These are phyloP conservation scores for Griposia aprilina DNA, from an alignment of 2,888 invertebrate species.

Conservation along the genomic window DNA sequence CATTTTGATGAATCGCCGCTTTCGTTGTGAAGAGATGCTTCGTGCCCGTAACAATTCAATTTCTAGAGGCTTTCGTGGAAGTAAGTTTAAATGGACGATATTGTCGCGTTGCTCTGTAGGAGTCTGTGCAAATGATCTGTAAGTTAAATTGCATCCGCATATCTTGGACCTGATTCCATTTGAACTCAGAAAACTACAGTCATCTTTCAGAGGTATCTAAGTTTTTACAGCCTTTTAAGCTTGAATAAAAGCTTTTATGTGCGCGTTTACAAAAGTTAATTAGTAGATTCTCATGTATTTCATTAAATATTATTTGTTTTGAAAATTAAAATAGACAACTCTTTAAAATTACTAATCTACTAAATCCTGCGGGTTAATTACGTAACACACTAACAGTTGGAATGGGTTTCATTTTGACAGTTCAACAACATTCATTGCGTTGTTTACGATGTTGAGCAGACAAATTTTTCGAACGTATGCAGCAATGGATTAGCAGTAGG, in stretches of 20 bases:
- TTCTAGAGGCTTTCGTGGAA: constrained; percentile 74
- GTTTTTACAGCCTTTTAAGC: not conserved
- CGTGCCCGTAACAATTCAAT: constrained; percentile 85
- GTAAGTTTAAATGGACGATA: constrained; percentile 61
- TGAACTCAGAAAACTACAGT: not conserved
- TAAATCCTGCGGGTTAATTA: too few species aligned
- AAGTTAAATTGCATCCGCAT: constrained; percentile 16
- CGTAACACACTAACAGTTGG: too few species aligned
- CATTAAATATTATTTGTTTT: not conserved
- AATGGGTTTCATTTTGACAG: too few species aligned
- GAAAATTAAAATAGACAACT: not conserved
- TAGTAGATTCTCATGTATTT: not conserved
- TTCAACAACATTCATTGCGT: too few species aligned
- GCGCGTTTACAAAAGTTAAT: not conserved
- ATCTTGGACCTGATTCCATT: constrained; percentile 12
- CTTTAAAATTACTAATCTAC: not conserved
- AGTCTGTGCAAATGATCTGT: constrained; percentile 34
- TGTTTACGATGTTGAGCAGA: too few species aligned
- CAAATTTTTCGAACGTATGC: too few species aligned
- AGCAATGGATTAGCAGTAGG: too few species aligned
- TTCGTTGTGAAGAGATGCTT: constrained; percentile 72
- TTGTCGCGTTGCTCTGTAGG: constrained; percentile 50
- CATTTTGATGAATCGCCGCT: constrained; percentile 87
- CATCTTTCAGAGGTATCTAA: not conserved
- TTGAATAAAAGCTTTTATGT: not conserved